Conservation (phyloP, 2,113 vertebrate genomes). For the Crotalus horridus region DNA sequence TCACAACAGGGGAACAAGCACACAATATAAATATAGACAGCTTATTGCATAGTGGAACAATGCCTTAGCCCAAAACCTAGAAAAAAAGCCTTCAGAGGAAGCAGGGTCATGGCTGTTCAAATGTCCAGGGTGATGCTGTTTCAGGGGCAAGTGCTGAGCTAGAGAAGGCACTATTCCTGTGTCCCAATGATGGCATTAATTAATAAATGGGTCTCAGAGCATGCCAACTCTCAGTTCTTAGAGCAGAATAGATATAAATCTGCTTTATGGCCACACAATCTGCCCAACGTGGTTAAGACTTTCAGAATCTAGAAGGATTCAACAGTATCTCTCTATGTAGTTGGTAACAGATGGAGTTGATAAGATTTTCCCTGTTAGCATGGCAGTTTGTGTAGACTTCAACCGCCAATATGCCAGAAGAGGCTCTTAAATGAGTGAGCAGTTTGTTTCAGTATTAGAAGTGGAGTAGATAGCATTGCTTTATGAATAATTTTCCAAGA, state of each 20-base stretch:
- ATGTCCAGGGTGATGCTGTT: not conserved
- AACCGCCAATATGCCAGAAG: not conserved
- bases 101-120: not conserved
- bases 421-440: not conserved
- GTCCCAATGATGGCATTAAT: not conserved
- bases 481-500: not conserved
- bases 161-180: not conserved
- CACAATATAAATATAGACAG: not conserved
- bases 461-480: not conserved
- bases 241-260: not conserved
- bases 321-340: not conserved
- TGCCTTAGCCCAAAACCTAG: not conserved
- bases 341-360: not conserved
- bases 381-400: not conserved
- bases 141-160: too few relatives aligned
- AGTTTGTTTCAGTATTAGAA: not conserved
- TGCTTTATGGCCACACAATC: not conserved
- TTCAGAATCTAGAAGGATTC: not conserved
- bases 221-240: not conserved
- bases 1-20: not conserved
- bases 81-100: not conserved
- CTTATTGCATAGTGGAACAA: not conserved
- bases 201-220: not conserved
- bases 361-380: not conserved
- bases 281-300: not conserved